Evolutionary conservation across 2,113 vertebrate genomes (phyloP).

Genomic region (Mobula birostris): DNA sequence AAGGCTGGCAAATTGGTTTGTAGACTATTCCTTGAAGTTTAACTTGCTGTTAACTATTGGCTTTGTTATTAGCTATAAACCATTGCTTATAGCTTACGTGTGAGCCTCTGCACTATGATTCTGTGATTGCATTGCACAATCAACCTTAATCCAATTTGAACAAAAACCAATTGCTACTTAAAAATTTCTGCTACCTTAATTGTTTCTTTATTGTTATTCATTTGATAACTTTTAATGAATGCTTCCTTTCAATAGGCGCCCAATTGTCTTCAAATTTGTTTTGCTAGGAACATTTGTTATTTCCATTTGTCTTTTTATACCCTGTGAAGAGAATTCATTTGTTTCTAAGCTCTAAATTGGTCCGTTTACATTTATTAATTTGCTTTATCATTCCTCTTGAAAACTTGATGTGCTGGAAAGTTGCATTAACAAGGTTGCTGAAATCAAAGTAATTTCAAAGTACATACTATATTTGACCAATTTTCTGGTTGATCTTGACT

Average conservation of each 20-base stretch:
- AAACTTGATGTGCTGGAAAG: not conserved
- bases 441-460: not conserved
- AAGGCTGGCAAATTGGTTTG: not conserved
- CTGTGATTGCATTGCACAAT: not conserved
- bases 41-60: not conserved
- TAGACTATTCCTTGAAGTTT: not conserved
- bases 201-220: not conserved
- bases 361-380: not conserved
- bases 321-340: not conserved
- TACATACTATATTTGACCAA: not conserved
- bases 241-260: not conserved
- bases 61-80: not conserved
- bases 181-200: not conserved
- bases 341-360: not conserved
- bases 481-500: too few relatives aligned
- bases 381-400: not conserved
- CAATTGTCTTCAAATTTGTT: not conserved
- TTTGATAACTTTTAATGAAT: not conserved
- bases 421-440: not conserved
- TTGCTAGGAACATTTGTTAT: not conserved
- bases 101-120: not conserved
- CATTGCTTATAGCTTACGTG: not conserved
- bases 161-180: not conserved
- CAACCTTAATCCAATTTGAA: not conserved
- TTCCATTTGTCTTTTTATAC: not conserved